Evolutionary conservation across 2,113 vertebrate genomes (phyloP), one percentile per base, ranked within the genome.

Genomic region (Halcyon senegalensis): DNA sequence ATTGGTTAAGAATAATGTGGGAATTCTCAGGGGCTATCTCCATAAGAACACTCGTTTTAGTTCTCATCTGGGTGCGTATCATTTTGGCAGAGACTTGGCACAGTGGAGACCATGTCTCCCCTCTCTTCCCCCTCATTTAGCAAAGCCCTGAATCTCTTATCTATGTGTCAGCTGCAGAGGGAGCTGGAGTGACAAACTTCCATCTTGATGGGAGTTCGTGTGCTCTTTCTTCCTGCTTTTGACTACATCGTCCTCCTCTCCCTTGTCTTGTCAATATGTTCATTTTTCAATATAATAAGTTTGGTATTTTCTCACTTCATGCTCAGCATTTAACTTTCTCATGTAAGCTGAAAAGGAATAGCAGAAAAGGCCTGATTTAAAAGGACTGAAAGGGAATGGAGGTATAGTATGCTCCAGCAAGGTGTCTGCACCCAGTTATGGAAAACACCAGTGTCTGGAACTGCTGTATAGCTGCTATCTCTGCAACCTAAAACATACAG

Each of bases 321-420:
- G 19, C 30, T 73, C 63, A 73, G 37, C 60, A 60, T 68, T 33
- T 10, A n/a, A 9, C 25, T 69, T 87, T 80, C 62, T 79, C 35
- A 51, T 9, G 16, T 33, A 39, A 60, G 33, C 50, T 72, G 59
- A 87, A 84, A 94, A 62, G 15, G 41, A 62, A 80, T 33, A 77
- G 44, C 9, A 92, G 76, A 69, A 86, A 85, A 73, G 16, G 39
- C 3, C 27, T 90, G 27, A 51, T 79, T 73, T 64, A 43, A 63
- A 87, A 79, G 3, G 14, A 15, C 8, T 76, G 48, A 74, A 76
- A 80, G 13, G 13, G n/a, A 82, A 39, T 9, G 46, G 39, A 84
- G 18, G 4, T 20, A 16, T 24, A 35, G 11, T 13, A 4, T 31
- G 18, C 3, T 51, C 48, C 51, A n/a, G 53, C 0, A 3, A 39